A percentile compares a stretch with the other conserved stretches of the same genome.
Conservation (phyloP, 2,888 invertebrate genomes). For the Ceramica pisi region DNA sequence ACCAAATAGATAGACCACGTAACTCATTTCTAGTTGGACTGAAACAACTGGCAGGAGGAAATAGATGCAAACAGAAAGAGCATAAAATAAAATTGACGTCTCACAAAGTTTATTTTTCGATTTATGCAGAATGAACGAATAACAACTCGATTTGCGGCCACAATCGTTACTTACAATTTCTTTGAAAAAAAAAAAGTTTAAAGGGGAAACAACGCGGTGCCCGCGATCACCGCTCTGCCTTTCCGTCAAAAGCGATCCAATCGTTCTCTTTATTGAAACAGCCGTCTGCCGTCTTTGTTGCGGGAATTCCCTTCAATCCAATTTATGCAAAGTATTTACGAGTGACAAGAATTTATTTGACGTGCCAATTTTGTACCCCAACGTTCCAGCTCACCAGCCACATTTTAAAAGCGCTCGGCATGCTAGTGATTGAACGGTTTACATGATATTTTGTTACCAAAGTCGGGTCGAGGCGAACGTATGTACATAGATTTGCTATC, state of each 20-base stretch:
- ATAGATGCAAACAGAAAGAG: conserved; percentile 62
- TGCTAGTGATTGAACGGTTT: conserved; percentile 76
- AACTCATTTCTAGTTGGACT: conserved; percentile 45
- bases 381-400: conserved; percentile 71
- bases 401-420: conserved; percentile 76
- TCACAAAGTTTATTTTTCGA: conserved; percentile 72
- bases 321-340: conserved; percentile 89
- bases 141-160: conserved; percentile 74
- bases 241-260: conserved; percentile 86
- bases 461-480: conserved; percentile 55
- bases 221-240: conserved; percentile 77
- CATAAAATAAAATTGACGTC: conserved; percentile 67
- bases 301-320: conserved; percentile 84
- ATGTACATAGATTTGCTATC: conserved; percentile 39
- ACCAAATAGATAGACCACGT: conserved; percentile 34
- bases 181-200: conserved; percentile 66
- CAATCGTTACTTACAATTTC: conserved; percentile 67
- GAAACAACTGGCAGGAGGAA: conserved; percentile 48
- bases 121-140: conserved; percentile 73
- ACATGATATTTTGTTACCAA: conserved; percentile 71
- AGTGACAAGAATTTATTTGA: conserved; percentile 88
- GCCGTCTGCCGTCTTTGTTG: conserved; percentile 86
- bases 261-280: conserved; percentile 86
- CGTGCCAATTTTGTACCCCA: conserved; percentile 82
- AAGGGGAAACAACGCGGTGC: conserved; percentile 72